Conservation (phyloP, 1,140 invertebrate genomes). For the Calosoma granatense region DNA sequence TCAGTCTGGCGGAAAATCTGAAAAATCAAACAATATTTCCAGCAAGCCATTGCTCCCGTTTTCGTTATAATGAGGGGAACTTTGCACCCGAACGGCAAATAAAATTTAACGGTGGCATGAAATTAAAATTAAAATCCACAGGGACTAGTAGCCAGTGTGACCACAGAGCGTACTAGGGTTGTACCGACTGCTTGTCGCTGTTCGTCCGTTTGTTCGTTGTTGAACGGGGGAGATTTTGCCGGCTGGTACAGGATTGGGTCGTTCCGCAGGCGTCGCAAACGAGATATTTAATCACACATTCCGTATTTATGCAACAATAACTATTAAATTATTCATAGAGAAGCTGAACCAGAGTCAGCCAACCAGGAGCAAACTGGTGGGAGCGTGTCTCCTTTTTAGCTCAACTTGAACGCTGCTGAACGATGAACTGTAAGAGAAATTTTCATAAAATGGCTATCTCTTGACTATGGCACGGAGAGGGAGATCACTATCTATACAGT, state of each 20-base stretch:
- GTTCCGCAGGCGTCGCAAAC: background rate
- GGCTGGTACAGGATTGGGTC: background rate
- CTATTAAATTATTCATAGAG: slow-evolving; percentile 9
- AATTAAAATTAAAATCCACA: slow-evolving; percentile 6
- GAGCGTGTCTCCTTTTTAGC: background rate
- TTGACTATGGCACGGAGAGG: background rate
- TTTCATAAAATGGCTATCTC: slow-evolving; percentile 9
- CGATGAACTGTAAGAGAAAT: background rate
- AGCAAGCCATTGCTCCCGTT: background rate
- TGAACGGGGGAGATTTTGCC: background rate
- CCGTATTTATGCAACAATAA: slow-evolving; percentile 8
- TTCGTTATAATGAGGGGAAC: background rate
- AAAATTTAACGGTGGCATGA: slow-evolving; percentile 3
- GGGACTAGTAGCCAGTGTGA: background rate
- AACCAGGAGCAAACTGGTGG: background rate
- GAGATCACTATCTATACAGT: slow-evolving; percentile 9
- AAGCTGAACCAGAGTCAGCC: background rate
- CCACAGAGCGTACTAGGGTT: background rate
- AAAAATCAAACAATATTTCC: background rate
- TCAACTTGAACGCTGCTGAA: background rate
- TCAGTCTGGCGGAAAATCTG: background rate
- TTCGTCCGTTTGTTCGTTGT: background rate
- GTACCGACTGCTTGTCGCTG: background rate
- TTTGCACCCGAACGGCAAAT: background rate
- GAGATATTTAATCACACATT: slow-evolving; percentile 9